Evolutionary conservation across 2,113 vertebrate genomes (phyloP).

Genomic region (Petrocephalus microphthalmus): DNA sequence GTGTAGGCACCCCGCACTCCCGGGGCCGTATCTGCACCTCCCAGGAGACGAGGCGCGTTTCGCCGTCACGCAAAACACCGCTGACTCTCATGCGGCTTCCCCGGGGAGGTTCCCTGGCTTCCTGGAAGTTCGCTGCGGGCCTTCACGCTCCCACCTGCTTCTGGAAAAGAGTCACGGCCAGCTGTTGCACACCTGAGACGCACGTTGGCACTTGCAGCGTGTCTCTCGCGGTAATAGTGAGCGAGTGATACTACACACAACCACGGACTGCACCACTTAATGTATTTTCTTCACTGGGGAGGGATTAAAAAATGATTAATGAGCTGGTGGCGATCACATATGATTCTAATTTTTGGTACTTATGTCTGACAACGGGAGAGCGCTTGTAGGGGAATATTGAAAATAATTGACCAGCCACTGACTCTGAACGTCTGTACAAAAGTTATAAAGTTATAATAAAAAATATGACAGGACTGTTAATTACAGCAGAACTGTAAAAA

Average conservation of each 20-base stretch:
- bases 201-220: not conserved
- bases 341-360: not conserved
- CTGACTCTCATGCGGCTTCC: not conserved
- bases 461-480: not conserved
- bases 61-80: not conserved
- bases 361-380: not conserved
- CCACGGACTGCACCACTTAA: not conserved
- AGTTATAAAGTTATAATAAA: not conserved
- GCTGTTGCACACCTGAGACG: not conserved
- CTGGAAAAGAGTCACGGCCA: too few relatives aligned
- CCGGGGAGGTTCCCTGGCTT: too few relatives aligned
- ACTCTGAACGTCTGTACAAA: not conserved
- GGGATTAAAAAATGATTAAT: not conserved
- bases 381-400: not conserved
- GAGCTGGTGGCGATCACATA: not conserved
- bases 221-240: not conserved
- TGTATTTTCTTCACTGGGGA: not conserved
- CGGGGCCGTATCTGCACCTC: not conserved
- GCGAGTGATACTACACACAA: not conserved
- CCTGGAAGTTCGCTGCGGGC: too few relatives aligned
- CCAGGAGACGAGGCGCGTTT: not conserved
- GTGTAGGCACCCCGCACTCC: constrained; percentile 58
- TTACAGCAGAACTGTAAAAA: not conserved
- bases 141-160: too few relatives aligned
- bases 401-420: not conserved